These are phyloP conservation scores for Siphonodentalium dalli DNA, from an alignment of 2,888 invertebrate species.

Conservation along the genomic window DNA sequence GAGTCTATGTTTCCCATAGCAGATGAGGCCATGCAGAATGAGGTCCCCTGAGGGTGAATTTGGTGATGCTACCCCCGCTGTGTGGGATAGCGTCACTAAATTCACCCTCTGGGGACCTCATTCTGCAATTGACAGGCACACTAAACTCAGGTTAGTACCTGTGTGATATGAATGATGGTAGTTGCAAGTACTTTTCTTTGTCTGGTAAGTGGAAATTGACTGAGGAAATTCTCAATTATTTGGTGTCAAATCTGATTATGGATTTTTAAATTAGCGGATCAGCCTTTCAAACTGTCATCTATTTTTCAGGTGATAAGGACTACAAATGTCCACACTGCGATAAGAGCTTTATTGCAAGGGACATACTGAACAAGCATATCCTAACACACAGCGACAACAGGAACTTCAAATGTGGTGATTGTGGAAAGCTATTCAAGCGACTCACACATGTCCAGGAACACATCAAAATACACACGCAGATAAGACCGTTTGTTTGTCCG, in stretches of 20 bases:
- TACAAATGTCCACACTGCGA: constrained; percentile 52
- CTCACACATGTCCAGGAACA: constrained; percentile 61
- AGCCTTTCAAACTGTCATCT: neutral
- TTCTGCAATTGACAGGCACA: too few relatives aligned
- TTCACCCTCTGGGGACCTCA: too few relatives aligned
- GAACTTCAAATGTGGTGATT: constrained; percentile 62
- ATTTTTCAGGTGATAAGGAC: constrained; percentile 50
- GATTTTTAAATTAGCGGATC: too few relatives aligned
- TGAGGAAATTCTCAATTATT: neutral
- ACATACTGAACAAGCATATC: constrained; percentile 58
- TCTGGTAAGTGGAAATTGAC: neutral
- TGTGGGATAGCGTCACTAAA: too few relatives aligned
- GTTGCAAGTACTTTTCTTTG: too few relatives aligned
- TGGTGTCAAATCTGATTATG: too few relatives aligned
- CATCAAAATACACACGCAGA: constrained; percentile 54
- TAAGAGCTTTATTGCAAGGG: constrained; percentile 56
- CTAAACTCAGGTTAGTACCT: too few relatives aligned
- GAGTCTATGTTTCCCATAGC: too few relatives aligned
- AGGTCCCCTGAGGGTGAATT: too few relatives aligned
- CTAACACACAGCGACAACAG: constrained; percentile 52
- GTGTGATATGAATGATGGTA: too few relatives aligned
- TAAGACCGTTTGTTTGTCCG: constrained; percentile 54
- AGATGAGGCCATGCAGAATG: too few relatives aligned
- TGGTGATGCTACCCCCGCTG: too few relatives aligned
- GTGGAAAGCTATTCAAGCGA: constrained; percentile 62